Conservation (phyloP, 2,797 vertebrate species). For the Arremon aurantiirostris region DNA sequence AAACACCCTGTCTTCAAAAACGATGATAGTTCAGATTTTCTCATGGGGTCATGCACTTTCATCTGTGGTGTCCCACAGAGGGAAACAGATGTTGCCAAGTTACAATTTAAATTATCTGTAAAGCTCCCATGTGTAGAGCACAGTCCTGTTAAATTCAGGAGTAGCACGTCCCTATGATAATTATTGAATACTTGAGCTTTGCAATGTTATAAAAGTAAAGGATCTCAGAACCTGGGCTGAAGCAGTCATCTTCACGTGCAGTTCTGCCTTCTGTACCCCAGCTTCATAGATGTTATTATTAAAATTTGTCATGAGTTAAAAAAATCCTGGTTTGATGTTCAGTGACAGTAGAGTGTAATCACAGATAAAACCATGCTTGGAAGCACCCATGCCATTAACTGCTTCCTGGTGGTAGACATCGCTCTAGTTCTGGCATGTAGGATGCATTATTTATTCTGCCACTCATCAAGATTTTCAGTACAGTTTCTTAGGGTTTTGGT, state of each 20-base stretch:
- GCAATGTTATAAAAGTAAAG: not conserved
- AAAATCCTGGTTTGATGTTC: not conserved
- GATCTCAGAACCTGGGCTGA: not conserved
- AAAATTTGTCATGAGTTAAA: not conserved
- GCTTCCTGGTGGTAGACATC: not conserved
- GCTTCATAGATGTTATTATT: not conserved
- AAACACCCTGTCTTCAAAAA: not conserved
- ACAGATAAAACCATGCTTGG: not conserved
- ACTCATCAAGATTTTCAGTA: not conserved
- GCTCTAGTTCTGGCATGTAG: not conserved
- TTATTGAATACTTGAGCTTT: not conserved
- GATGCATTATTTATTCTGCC: not conserved
- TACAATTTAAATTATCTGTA: slow-evolving; percentile 31
- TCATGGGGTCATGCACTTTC: slow-evolving; percentile 48
- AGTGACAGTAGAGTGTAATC: not conserved
- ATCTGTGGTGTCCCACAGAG: slow-evolving; percentile 48
- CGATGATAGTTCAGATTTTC: slow-evolving; percentile 28
- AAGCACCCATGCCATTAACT: not conserved
- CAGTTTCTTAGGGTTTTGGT: not conserved
- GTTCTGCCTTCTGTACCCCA: not conserved
- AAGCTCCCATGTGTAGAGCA: not conserved
- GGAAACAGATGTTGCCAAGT: slow-evolving; percentile 58
- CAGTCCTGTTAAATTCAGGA: not conserved
- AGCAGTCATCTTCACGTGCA: not conserved
- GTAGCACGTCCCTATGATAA: not conserved